Evolutionary conservation across 35 echinoderm and acorn worm species (phyloP).

Genomic region (Heliocidaris erythrogramma): DNA sequence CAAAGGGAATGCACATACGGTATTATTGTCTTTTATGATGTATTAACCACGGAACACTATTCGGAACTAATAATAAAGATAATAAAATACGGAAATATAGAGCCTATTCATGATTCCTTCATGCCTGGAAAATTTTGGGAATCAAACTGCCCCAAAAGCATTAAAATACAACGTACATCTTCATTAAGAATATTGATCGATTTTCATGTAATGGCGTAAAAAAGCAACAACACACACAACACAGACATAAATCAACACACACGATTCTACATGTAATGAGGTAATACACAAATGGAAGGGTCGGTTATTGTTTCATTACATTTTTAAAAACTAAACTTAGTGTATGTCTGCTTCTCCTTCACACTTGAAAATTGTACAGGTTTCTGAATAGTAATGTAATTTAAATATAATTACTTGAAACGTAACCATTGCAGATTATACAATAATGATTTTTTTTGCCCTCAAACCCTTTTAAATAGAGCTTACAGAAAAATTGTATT

Average conservation of each 20-base stretch:
- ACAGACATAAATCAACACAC: neutral
- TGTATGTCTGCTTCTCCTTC: too few species aligned
- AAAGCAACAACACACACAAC: neutral
- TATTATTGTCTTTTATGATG: neutral
- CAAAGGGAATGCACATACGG: neutral
- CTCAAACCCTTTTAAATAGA: too few species aligned
- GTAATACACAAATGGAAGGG: neutral
- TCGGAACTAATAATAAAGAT: neutral
- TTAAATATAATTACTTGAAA: too few species aligned
- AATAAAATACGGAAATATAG: neutral
- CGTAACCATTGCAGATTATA: too few species aligned
- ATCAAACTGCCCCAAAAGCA: neutral
- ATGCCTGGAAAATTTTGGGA: neutral
- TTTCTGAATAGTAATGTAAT: neutral
- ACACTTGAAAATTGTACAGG: too few species aligned
- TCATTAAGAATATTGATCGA: neutral
- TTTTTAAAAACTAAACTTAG: too few species aligned
- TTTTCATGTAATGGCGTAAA: neutral
- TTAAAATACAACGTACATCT: neutral
- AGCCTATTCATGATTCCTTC: neutral
- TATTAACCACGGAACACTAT: neutral
- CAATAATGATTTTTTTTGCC: too few species aligned
- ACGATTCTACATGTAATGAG: neutral
- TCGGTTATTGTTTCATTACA: neutral
- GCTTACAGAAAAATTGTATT: too few species aligned